These are phyloP conservation scores for Alcis repandata DNA, from an alignment of 2,888 invertebrate species.

Conservation along the genomic window DNA sequence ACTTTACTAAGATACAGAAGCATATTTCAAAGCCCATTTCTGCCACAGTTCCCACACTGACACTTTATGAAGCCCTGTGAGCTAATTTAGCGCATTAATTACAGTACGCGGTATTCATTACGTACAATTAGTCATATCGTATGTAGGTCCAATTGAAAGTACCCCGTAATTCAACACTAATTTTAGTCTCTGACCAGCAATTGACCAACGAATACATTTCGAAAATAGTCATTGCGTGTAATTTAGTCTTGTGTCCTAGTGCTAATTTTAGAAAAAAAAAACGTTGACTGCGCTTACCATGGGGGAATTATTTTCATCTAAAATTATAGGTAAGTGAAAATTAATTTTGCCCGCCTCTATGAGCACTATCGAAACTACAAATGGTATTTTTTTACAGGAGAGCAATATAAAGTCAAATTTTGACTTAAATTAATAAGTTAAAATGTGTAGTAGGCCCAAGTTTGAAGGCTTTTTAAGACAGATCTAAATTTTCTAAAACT, in stretches of 20 bases:
- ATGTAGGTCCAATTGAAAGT: slow-evolving; percentile 40
- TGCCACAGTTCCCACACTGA: slow-evolving; percentile 1
- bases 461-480: too few species aligned
- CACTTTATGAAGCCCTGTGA: slow-evolving; percentile 25
- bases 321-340: slow-evolving; percentile 16
- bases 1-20: too few species aligned
- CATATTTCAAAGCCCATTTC: background rate
- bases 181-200: slow-evolving; percentile 42
- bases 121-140: slow-evolving; percentile 49
- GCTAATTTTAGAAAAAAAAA: slow-evolving; percentile 6
- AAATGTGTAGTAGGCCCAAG: too few species aligned
- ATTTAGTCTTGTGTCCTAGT: background rate
- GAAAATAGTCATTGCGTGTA: slow-evolving; percentile 17
- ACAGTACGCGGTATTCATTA: slow-evolving; percentile 31
- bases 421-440: too few species aligned
- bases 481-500: too few species aligned
- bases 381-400: too few species aligned
- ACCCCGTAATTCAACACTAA: slow-evolving; percentile 47
- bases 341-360: too few species aligned
- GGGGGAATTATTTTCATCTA: background rate
- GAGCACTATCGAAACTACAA: too few species aligned
- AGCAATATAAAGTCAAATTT: too few species aligned
- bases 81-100: slow-evolving; percentile 43
- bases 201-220: slow-evolving; percentile 39
- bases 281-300: background rate